Evolutionary conservation across 2,113 vertebrate genomes (phyloP).

Genomic region (Mesembrinibis cayennensis): DNA sequence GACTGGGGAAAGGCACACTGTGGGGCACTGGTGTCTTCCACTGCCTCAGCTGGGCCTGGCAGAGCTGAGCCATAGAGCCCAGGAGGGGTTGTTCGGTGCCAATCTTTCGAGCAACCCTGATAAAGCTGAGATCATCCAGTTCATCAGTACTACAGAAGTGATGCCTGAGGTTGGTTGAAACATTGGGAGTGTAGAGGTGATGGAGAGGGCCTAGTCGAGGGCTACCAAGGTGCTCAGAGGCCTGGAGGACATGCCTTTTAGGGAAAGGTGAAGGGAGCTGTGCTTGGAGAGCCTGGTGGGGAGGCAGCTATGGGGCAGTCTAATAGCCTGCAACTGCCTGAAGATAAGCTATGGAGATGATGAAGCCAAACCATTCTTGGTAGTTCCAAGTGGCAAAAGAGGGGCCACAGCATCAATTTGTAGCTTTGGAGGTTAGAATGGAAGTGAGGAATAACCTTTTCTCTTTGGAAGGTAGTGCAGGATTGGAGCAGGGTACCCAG

Average conservation of each 20-base stretch:
- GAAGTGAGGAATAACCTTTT: background rate
- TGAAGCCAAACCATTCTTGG: background rate
- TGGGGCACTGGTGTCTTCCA: background rate
- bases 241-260: background rate
- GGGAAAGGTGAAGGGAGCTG: background rate
- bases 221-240: background rate
- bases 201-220: background rate
- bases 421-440: background rate
- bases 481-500: background rate
- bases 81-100: background rate
- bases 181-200: background rate
- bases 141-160: background rate
- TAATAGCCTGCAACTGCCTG: background rate
- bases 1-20: rapidly evolving
- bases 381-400: background rate
- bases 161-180: background rate
- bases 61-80: background rate
- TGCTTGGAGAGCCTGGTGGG: background rate
- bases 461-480: background rate
- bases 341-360: background rate
- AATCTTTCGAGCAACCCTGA: background rate
- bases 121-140: background rate
- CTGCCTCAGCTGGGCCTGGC: background rate
- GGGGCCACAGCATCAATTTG: background rate
- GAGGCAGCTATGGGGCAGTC: background rate